Evolutionary conservation across 2,888 invertebrate genomes (phyloP).

Genomic region (Tachina grossa): DNA sequence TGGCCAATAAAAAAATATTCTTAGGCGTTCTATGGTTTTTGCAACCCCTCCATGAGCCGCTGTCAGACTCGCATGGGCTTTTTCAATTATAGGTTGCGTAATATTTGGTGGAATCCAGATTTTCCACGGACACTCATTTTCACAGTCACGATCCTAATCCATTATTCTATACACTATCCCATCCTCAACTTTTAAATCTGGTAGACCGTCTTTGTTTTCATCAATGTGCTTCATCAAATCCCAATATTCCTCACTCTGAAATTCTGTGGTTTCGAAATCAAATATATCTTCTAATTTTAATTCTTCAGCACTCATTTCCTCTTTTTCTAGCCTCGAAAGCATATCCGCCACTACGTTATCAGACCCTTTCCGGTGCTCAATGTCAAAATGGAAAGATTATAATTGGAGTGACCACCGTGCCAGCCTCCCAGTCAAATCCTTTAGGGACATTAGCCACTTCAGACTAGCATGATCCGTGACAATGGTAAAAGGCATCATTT

Average conservation of each 20-base stretch:
- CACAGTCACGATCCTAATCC: no score
- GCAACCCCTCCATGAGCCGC: no score
- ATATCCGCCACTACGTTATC: conserved; percentile 12
- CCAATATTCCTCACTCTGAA: not conserved
- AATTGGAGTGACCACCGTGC: conserved; percentile 50
- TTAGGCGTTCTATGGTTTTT: no score
- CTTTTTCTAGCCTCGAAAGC: not conserved
- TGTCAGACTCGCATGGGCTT: no score
- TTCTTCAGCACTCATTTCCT: not conserved
- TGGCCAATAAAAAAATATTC: no score
- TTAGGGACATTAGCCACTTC: conserved; percentile 43
- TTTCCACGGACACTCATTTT: no score
- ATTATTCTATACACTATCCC: not conserved
- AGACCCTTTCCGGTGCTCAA: conserved; percentile 22
- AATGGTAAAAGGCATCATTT: no score
- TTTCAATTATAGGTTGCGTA: no score
- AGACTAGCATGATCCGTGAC: no score
- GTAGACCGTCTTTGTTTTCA: not conserved
- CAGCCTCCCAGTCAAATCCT: conserved; percentile 73
- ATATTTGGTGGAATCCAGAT: no score
- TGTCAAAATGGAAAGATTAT: not conserved
- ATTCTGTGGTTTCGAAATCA: conserved; percentile 6
- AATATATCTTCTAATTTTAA: not conserved
- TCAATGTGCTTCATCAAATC: not conserved
- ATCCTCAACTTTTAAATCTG: conserved; percentile 59